Evolutionary conservation across 2,113 vertebrate species (phyloP), one percentile per base, ranked within the genome.

Genomic region (Zapus hudsonius): DNA sequence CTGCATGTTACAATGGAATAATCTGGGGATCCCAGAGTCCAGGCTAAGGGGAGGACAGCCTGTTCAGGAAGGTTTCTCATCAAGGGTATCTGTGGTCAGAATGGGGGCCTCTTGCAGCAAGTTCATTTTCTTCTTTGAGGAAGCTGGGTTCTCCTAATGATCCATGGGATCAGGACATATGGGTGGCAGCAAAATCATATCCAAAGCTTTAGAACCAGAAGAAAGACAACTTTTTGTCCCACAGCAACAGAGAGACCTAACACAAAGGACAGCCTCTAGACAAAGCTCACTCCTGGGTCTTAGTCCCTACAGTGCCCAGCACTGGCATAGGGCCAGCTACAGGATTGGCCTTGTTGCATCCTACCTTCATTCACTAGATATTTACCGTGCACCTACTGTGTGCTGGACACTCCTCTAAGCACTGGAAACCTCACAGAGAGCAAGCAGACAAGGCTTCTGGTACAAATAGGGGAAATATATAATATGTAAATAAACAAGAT

Each of bases 141-240:
- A 75, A 67, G 40, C 25, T 23, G 20, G 11, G 17, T 76, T 93
- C 31, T 75, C 59, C 57, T 36, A 57, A 29, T 47, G 17, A 36
- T 25, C 19, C 40, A 16, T 66, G 44, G 7, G 29, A 42, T 67
- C 13, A 25, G 44, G 29, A 64, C 4, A 19, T 31, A 7, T 23
- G 42, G 38, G 69, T 23, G 36, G 67, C 64, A 57, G 38, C 12
- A 15, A 93, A 70, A 16, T 55, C 82, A 55, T 40, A 76, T 52
- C 38, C 69, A 36, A 85, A 91, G 25, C 70, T 55, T 84, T 55
- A 72, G 42, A 87, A 75, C 63, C 67, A 61, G 61, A 75, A 67
- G 10, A 61, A 79, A 87, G 66, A 83, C 61, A 93, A 40, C 38
- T 83, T 79, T 75, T 76, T 38, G 66, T 36, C n/a, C 89, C 67